These are phyloP conservation scores for Nansenia antarctica DNA, from an alignment of 2,113 vertebrate genomes.

Conservation along the genomic window DNA sequence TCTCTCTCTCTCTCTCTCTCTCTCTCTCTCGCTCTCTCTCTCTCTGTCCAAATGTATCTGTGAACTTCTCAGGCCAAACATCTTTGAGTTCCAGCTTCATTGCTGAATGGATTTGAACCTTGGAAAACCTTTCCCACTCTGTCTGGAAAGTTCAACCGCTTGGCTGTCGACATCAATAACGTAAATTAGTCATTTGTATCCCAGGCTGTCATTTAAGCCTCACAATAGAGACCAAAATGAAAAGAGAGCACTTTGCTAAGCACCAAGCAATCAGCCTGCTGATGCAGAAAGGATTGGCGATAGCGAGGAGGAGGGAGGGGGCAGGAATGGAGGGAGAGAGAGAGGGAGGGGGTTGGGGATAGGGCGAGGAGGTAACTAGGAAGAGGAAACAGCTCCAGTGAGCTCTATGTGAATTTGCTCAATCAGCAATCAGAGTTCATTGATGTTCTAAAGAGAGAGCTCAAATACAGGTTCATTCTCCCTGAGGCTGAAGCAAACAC, in stretches of 20 bases:
- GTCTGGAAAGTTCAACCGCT: neutral
- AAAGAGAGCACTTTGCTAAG: neutral
- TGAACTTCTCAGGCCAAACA: neutral
- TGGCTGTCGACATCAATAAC: neutral
- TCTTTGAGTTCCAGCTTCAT: neutral
- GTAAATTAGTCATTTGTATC: constrained; percentile 4
- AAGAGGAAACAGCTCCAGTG: constrained; percentile 54
- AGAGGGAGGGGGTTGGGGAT: constrained; percentile 33
- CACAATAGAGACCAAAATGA: constrained; percentile 11
- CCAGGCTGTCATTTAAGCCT: constrained; percentile 25
- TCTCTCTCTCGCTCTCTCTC: neutral
- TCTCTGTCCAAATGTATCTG: too few relatives aligned
- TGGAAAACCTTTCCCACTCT: neutral
- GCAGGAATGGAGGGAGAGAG: constrained; percentile 32
- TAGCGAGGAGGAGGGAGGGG: neutral
- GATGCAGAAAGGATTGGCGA: constrained; percentile 2
- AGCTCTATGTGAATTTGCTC: constrained; percentile 56
- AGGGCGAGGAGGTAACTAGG: constrained; percentile 29
- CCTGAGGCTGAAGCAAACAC: neutral
- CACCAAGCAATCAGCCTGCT: constrained; percentile 25
- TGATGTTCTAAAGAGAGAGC: constrained; percentile 62
- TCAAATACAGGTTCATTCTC: constrained; percentile 6
- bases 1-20: neutral
- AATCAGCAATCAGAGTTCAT: constrained; percentile 64
- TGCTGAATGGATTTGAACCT: neutral